These are phyloP conservation scores for Cheilosia pagana DNA, from an alignment of 2,888 invertebrate species.

Conservation along the genomic window DNA sequence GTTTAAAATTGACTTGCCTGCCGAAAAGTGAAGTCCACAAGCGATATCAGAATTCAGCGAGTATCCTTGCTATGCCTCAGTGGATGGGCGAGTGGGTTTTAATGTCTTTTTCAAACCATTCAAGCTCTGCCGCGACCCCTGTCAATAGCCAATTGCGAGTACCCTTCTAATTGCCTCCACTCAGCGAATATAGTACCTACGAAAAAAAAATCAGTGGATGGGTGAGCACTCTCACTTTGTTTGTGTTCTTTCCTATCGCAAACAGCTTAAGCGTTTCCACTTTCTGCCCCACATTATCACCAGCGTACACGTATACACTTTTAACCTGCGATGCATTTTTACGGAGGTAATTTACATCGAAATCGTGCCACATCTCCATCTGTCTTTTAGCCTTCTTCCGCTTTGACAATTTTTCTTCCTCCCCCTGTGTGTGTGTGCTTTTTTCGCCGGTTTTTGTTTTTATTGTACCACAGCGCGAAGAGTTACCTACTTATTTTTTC, in stretches of 20 bases:
- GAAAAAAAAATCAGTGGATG: no score
- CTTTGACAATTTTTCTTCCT: slow-evolving; percentile 20
- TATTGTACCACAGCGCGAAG: neutral
- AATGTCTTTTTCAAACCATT: no score
- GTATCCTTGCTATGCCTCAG: no score
- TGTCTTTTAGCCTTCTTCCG: slow-evolving; percentile 45
- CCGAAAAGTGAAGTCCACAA: no score
- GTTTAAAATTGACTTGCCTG: no score
- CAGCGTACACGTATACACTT: slow-evolving; percentile 46
- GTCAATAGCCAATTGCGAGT: no score
- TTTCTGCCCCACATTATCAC: slow-evolving; percentile 14
- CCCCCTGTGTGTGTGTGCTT: neutral
- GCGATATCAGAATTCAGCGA: no score
- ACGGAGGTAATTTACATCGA: slow-evolving; percentile 58
- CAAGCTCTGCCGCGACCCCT: no score
- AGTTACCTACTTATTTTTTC: slow-evolving; percentile 22
- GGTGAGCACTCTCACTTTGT: no score
- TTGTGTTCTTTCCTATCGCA: neutral
- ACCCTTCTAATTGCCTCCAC: no score
- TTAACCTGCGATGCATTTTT: slow-evolving; percentile 45
- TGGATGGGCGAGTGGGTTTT: no score
- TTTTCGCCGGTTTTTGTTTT: neutral
- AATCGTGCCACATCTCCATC: slow-evolving; percentile 63
- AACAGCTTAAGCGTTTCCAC: slow-evolving; percentile 24
- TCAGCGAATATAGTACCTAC: no score